These are phyloP conservation scores for Macrotus californicus DNA, from an alignment of 2,113 vertebrate species.

Conservation along the genomic window DNA sequence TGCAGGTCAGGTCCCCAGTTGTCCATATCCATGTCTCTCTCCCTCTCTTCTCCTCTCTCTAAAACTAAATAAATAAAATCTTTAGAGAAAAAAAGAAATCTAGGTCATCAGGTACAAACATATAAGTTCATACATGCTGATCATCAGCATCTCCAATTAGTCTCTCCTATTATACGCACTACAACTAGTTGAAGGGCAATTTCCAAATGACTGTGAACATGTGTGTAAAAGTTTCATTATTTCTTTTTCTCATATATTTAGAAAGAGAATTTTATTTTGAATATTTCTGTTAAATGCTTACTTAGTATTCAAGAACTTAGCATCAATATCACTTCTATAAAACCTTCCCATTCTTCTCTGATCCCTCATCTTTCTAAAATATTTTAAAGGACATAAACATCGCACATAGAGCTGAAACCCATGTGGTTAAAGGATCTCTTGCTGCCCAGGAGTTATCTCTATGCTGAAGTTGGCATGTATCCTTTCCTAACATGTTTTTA, in stretches of 20 bases:
- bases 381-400: neutral
- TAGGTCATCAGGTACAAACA: neutral
- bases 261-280: slow-evolving; percentile 9
- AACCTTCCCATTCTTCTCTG: neutral
- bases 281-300: neutral
- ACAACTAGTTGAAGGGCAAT: neutral
- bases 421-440: neutral
- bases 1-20: too few relatives aligned
- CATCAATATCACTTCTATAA: neutral
- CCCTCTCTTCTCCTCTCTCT: too few relatives aligned
- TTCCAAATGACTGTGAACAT: neutral
- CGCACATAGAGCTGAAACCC: neutral
- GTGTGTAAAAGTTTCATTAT: neutral
- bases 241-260: neutral
- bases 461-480: neutral
- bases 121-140: neutral
- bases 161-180: neutral
- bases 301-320: neutral
- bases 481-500: neutral
- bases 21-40: too few relatives aligned
- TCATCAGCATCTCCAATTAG: neutral
- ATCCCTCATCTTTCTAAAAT: neutral
- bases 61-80: too few relatives aligned
- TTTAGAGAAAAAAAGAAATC: too few relatives aligned
- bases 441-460: neutral